Conservation (phyloP, 1,140 invertebrate genomes). For the Cheumatopsyche charites region DNA sequence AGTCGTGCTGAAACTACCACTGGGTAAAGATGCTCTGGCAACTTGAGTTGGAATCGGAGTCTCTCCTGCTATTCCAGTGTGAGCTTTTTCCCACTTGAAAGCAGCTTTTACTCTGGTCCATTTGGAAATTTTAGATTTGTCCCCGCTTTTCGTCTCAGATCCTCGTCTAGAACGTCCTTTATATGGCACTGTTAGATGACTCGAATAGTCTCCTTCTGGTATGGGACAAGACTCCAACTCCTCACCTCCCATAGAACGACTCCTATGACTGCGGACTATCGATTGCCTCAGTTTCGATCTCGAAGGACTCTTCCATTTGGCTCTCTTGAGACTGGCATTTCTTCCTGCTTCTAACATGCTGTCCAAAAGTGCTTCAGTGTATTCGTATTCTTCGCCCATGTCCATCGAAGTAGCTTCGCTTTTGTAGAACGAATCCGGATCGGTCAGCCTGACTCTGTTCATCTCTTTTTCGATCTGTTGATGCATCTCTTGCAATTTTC, state of each 20-base stretch:
- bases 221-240: constrained; percentile 53
- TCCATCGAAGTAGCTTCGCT: constrained; percentile 60
- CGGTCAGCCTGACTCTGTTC: constrained; percentile 53
- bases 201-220: constrained; percentile 33
- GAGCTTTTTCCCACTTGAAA: constrained; percentile 75
- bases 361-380: constrained; percentile 65
- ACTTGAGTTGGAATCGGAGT: neutral
- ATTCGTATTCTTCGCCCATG: constrained; percentile 62
- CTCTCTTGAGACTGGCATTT: constrained; percentile 56
- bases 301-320: constrained; percentile 57
- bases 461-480: constrained; percentile 58
- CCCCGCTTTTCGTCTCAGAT: constrained; percentile 55
- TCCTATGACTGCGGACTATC: constrained; percentile 58
- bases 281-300: constrained; percentile 58
- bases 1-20: neutral
- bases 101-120: constrained; percentile 85
- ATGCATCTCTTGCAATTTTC: constrained; percentile 67
- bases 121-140: constrained; percentile 70
- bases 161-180: constrained; percentile 51
- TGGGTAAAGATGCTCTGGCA: neutral
- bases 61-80: constrained; percentile 50
- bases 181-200: constrained; percentile 38
- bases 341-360: constrained; percentile 58
- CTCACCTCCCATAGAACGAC: constrained; percentile 59
- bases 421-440: constrained; percentile 54